Evolutionary conservation across 2,888 invertebrate species (phyloP).

Genomic region (Chydorus sphaericus): DNA sequence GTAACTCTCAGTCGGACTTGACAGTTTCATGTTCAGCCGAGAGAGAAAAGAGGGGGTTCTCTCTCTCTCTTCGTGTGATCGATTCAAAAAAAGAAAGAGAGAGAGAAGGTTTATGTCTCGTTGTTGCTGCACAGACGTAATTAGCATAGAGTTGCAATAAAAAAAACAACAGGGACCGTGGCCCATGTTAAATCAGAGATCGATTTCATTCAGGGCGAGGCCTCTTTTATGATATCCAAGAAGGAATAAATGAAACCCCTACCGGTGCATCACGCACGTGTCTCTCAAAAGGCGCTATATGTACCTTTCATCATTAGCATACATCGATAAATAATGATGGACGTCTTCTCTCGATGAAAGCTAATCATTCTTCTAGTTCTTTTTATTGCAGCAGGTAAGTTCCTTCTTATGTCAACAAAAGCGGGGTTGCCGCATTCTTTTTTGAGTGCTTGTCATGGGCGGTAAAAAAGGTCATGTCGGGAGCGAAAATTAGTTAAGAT

Average conservation of each 20-base stretch:
- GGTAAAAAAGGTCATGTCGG: no score
- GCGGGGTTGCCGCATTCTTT: no score
- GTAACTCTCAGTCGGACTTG: conserved; percentile 11
- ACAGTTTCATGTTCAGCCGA: conserved; percentile 10
- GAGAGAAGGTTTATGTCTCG: neutral
- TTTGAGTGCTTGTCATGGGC: no score
- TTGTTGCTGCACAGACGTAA: neutral
- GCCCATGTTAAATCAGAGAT: neutral
- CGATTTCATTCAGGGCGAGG: neutral
- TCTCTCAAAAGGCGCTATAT: no score
- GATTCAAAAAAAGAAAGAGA: neutral
- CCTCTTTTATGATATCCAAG: neutral
- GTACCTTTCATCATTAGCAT: conserved; percentile 1
- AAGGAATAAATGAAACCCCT: no score
- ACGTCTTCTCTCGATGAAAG: neutral
- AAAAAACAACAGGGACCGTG: neutral
- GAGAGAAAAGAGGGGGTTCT: neutral
- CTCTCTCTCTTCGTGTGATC: neutral
- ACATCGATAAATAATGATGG: neutral
- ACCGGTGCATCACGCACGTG: no score
- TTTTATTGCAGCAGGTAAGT: no score
- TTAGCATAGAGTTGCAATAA: conserved; percentile 5
- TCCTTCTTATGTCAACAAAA: no score
- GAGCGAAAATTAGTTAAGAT: no score
- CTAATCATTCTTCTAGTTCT: neutral